Conservation (phyloP, 2,797 vertebrate species). For the Anolis apletophallus region DNA sequence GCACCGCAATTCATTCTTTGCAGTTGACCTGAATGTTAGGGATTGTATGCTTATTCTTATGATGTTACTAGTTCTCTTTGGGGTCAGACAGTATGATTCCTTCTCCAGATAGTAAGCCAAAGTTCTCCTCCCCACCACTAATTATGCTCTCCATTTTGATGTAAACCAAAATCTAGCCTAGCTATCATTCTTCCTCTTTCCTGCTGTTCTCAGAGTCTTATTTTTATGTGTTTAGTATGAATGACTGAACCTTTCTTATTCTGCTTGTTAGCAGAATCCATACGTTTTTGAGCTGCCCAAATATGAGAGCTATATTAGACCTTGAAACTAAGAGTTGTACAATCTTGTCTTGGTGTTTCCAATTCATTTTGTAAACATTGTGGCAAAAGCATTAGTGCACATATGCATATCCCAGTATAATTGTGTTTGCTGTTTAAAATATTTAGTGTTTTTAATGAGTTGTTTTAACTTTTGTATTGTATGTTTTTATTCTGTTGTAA, state of each 20-base stretch:
- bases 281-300: neutral
- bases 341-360: neutral
- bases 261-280: neutral
- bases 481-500: too few species aligned
- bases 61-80: slow-evolving; percentile 4
- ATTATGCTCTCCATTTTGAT: neutral
- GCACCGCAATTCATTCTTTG: neutral
- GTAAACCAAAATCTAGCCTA: neutral
- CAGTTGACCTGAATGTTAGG: neutral
- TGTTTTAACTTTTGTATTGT: too few species aligned
- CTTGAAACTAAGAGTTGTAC: neutral
- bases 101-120: neutral
- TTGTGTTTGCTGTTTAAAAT: too few species aligned
- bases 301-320: neutral
- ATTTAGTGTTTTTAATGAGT: too few species aligned
- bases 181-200: neutral
- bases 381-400: neutral
- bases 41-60: slow-evolving; percentile 7
- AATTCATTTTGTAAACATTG: neutral
- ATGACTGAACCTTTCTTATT: neutral
- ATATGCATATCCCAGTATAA: too few species aligned
- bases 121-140: neutral
- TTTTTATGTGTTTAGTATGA: too few species aligned
- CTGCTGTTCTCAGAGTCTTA: neutral
- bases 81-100: neutral